These are phyloP conservation scores for Onychomys torridus DNA, from an alignment of 2,797 vertebrate species.

Conservation along the genomic window DNA sequence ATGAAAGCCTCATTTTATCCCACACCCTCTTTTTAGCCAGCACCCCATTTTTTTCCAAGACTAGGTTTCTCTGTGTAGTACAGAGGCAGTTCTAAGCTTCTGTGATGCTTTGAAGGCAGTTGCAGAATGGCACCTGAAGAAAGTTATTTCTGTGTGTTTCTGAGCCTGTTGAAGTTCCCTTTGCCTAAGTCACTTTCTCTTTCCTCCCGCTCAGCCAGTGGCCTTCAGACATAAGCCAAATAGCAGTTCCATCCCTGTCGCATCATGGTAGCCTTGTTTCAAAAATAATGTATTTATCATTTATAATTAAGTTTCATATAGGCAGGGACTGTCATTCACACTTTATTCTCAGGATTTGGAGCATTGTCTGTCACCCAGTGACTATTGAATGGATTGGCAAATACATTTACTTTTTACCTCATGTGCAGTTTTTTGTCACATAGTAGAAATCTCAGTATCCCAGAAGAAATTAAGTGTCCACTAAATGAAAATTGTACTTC, in stretches of 20 bases:
- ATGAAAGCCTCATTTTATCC: slow-evolving; percentile 42
- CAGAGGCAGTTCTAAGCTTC: not conserved
- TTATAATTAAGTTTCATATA: slow-evolving; percentile 6
- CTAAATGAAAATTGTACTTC: not conserved
- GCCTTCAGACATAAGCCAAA: not conserved
- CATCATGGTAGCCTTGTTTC: not conserved
- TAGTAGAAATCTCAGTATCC: slow-evolving; percentile 1
- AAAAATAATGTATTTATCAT: not conserved
- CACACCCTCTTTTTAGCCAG: not conserved
- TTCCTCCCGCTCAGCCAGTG: not conserved
- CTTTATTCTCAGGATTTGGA: not conserved
- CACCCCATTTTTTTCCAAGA: not conserved
- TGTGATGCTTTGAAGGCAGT: not conserved
- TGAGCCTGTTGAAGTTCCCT: not conserved
- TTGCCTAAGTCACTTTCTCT: not conserved
- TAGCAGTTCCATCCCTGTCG: not conserved
- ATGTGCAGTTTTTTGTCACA: not conserved
- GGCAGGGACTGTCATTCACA: not conserved
- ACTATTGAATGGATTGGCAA: not conserved
- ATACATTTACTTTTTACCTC: not conserved
- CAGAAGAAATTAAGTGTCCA: slow-evolving; percentile 14
- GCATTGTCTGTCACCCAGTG: not conserved
- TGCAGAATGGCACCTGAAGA: not conserved
- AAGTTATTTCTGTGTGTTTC: not conserved
- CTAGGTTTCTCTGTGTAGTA: not conserved